These are phyloP conservation scores for Caenorhabditis sp. DNA, from an alignment of 2,888 invertebrate genomes.

Conservation along the genomic window DNA sequence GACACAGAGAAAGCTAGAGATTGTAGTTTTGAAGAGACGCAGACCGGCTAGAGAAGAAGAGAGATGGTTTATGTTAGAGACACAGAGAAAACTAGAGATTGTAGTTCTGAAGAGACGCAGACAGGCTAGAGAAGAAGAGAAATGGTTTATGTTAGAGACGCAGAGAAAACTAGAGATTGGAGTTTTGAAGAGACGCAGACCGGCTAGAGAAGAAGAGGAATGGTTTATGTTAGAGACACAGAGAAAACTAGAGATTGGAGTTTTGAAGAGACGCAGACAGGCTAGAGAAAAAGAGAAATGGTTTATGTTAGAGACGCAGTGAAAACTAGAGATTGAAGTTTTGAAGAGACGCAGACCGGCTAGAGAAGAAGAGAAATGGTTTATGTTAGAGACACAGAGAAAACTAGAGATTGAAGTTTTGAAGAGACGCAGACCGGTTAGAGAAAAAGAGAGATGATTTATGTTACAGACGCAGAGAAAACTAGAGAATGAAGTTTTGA, in stretches of 20 bases:
- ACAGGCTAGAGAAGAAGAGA: too few species aligned
- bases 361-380: too few species aligned
- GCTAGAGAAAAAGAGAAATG: too few species aligned
- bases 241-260: neutral
- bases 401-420: too few species aligned
- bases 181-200: neutral
- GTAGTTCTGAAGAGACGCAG: neutral
- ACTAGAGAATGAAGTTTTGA: too few species aligned
- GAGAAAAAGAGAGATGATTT: too few species aligned
- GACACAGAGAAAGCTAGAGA: conserved; percentile 7
- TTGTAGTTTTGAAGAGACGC: neutral
- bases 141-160: neutral
- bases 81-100: neutral
- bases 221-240: neutral
- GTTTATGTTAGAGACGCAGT: neutral
- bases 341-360: too few species aligned
- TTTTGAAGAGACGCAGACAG: neutral
- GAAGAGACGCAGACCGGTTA: too few species aligned
- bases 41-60: too few species aligned
- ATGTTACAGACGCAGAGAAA: too few species aligned
- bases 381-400: too few species aligned
- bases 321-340: neutral
- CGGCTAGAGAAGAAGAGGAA: too few species aligned
- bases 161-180: neutral
- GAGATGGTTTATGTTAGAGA: neutral